Conservation (phyloP, 2,797 vertebrate genomes). For the Diplodus sargus region DNA sequence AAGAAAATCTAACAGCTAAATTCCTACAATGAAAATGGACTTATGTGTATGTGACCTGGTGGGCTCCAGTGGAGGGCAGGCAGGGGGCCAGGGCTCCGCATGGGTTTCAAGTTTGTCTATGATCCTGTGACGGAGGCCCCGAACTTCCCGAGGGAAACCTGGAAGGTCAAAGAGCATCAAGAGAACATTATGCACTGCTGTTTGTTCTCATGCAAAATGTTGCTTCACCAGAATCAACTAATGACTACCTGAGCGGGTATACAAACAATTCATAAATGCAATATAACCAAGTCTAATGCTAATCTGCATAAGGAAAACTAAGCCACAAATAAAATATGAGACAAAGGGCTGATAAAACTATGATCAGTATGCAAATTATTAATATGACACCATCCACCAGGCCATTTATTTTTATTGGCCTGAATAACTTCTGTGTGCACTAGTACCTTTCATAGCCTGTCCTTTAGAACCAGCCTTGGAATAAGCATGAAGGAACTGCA, state of each 20-base stretch:
- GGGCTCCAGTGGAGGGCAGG: conserved; percentile 84
- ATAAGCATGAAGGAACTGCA: conserved; percentile 93
- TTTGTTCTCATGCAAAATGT: not conserved
- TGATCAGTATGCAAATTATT: not conserved
- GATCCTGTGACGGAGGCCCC: conserved; percentile 81
- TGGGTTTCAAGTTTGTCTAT: conserved; percentile 88
- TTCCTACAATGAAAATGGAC: not conserved
- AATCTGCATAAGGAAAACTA: not conserved
- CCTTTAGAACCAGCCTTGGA: conserved; percentile 81
- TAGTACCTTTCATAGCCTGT: conserved; percentile 81
- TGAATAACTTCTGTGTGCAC: not conserved
- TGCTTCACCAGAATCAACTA: not conserved
- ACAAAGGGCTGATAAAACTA: not conserved
- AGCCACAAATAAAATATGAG: not conserved
- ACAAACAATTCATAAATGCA: not conserved
- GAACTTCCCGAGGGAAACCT: conserved; percentile 76
- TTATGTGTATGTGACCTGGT: conserved; percentile 60
- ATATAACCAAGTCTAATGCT: not conserved
- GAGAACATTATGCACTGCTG: not conserved
- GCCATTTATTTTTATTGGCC: not conserved
- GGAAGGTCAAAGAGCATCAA: conserved; percentile 29
- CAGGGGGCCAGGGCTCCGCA: conserved; percentile 84
- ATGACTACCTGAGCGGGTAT: not conserved
- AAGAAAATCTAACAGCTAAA: not conserved
- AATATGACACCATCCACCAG: too few relatives aligned